These are phyloP conservation scores for Hemaris fuciformis DNA, from an alignment of 2,888 invertebrate species.

Conservation along the genomic window DNA sequence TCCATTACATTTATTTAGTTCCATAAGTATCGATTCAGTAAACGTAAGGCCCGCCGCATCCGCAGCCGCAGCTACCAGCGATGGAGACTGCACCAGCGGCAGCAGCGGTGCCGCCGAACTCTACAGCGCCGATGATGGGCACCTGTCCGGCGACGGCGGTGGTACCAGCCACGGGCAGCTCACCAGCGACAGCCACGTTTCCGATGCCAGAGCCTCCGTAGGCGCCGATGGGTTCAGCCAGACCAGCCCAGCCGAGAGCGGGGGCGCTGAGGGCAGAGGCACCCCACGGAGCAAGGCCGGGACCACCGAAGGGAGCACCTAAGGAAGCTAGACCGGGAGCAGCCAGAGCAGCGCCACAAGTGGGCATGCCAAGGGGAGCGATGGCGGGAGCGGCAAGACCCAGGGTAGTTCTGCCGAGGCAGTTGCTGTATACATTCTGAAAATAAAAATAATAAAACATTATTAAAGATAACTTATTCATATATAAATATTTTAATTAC, in stretches of 20 bases:
- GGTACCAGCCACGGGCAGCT: too few species aligned
- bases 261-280: too few species aligned
- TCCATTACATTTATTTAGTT: background rate
- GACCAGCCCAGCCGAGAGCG: too few species aligned
- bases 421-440: constrained; percentile 7
- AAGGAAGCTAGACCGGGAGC: constrained; percentile 25
- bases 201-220: too few species aligned
- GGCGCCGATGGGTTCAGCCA: too few species aligned
- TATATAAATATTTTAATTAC: background rate
- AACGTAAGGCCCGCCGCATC: constrained; percentile 17
- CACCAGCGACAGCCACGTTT: too few species aligned
- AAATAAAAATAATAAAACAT: too few species aligned
- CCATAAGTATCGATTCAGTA: background rate
- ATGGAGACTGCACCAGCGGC: constrained; percentile 28
- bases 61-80: constrained; percentile 25
- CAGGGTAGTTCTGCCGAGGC: background rate
- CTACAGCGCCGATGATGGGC: constrained; percentile 30
- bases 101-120: constrained; percentile 25
- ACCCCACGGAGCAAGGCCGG: constrained; percentile 37
- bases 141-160: constrained; percentile 28
- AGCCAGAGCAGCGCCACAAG: constrained; percentile 13
- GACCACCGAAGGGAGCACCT: constrained; percentile 32
- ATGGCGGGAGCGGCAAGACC: background rate
- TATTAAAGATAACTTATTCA: too few species aligned
- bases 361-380: background rate